These are phyloP conservation scores for Macrotis lagotis DNA, from an alignment of 2,113 vertebrate genomes.

Conservation along the genomic window DNA sequence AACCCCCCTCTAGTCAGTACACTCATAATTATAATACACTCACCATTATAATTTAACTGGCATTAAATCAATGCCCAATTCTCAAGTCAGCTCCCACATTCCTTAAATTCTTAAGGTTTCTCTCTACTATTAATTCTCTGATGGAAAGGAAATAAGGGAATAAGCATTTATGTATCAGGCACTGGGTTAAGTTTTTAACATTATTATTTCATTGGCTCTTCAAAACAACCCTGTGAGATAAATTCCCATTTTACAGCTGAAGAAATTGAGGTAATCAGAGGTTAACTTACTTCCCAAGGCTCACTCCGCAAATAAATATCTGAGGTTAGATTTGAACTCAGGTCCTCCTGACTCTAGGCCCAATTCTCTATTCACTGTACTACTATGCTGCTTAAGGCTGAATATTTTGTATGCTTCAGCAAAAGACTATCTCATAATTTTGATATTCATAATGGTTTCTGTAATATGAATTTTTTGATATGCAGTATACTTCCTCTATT, in stretches of 20 bases:
- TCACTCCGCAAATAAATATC: not conserved
- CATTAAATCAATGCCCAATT: not conserved
- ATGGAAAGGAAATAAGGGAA: not conserved
- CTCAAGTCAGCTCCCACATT: not conserved
- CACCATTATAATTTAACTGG: not conserved
- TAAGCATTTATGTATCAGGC: not conserved
- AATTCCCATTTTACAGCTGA: not conserved
- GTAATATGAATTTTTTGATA: not conserved
- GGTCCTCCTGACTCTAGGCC: not conserved
- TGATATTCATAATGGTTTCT: not conserved
- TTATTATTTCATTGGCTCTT: not conserved
- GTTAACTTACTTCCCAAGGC: not conserved
- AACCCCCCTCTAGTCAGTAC: not conserved
- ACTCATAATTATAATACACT: not conserved
- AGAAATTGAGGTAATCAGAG: not conserved
- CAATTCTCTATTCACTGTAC: not conserved
- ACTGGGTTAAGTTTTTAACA: not conserved
- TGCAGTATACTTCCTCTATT: not conserved
- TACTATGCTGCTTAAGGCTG: not conserved
- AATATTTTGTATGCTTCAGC: not conserved
- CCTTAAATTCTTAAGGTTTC: not conserved
- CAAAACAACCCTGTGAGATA: not conserved
- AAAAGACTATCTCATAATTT: not conserved
- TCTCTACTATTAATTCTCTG: not conserved
- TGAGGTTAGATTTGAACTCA: not conserved